Evolutionary conservation across 2,113 vertebrate species (phyloP).

Genomic region (Carlito syrichta): DNA sequence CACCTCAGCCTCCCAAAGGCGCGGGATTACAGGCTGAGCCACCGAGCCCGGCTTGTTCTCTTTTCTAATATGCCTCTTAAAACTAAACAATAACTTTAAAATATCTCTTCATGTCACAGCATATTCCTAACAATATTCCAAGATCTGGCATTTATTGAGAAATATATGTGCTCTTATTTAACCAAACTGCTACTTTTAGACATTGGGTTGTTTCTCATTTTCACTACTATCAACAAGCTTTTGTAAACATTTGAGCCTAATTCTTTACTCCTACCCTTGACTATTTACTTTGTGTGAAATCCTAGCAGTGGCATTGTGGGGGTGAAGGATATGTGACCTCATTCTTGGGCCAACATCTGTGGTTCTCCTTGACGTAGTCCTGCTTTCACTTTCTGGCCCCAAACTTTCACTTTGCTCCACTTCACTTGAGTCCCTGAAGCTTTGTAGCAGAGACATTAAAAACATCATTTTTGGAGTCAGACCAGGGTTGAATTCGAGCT

Average conservation of each 20-base stretch:
- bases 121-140: neutral
- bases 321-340: neutral
- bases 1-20: no score
- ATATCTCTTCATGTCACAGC: neutral
- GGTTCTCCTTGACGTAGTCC: neutral
- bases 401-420: neutral
- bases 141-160: neutral
- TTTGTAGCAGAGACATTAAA: neutral
- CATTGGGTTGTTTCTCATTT: neutral
- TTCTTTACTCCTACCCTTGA: neutral
- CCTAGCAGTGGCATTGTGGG: neutral
- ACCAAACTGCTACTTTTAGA: neutral
- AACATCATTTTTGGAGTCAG: neutral
- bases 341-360: neutral
- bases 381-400: neutral
- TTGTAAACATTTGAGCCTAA: neutral
- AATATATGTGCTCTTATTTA: neutral
- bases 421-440: neutral
- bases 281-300: neutral
- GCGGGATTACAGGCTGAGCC: no score
- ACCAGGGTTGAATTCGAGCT: neutral
- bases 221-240: neutral
- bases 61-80: neutral
- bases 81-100: slow-evolving; percentile 9
- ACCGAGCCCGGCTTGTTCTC: no score